These are phyloP conservation scores for Diabrotica virgifera DNA, from an alignment of 1,140 invertebrate genomes.

Conservation along the genomic window DNA sequence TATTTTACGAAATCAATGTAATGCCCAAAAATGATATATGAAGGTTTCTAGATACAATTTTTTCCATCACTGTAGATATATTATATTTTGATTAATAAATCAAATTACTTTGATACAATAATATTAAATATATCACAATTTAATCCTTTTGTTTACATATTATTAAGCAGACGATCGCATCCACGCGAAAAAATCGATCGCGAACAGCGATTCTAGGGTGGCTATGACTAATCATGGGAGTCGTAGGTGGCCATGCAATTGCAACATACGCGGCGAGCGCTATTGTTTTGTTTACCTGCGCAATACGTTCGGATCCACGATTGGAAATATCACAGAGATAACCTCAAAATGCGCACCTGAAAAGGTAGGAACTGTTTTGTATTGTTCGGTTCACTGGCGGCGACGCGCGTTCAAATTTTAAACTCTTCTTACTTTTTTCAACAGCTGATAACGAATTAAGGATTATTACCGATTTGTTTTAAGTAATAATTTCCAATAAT, in stretches of 20 bases:
- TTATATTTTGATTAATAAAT: no score
- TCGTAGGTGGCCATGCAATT: slow-evolving; percentile 19
- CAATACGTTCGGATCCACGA: not conserved
- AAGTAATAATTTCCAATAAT: not conserved
- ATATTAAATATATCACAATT: no score
- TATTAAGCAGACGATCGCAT: no score
- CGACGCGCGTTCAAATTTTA: not conserved
- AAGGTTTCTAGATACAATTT: no score
- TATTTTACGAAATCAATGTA: no score
- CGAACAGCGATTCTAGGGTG: not conserved
- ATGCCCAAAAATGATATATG: no score
- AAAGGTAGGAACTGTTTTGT: slow-evolving; percentile 14
- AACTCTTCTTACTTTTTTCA: not conserved
- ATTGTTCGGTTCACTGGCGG: slow-evolving; percentile 12
- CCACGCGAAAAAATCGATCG: not conserved
- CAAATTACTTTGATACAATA: no score
- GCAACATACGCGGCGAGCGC: slow-evolving; percentile 9
- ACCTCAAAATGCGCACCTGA: slow-evolving; percentile 18
- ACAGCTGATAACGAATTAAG: not conserved
- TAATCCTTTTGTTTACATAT: no score
- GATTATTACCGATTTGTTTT: not conserved
- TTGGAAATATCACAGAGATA: slow-evolving; percentile 9
- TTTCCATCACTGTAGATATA: no score
- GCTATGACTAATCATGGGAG: slow-evolving; percentile 15
- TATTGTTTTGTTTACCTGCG: slow-evolving; percentile 23